A percentile compares a stretch with the other conserved stretches of the same genome.
Conservation (phyloP, 2,888 invertebrate genomes). For the Caenorhabditis auriculariae region DNA sequence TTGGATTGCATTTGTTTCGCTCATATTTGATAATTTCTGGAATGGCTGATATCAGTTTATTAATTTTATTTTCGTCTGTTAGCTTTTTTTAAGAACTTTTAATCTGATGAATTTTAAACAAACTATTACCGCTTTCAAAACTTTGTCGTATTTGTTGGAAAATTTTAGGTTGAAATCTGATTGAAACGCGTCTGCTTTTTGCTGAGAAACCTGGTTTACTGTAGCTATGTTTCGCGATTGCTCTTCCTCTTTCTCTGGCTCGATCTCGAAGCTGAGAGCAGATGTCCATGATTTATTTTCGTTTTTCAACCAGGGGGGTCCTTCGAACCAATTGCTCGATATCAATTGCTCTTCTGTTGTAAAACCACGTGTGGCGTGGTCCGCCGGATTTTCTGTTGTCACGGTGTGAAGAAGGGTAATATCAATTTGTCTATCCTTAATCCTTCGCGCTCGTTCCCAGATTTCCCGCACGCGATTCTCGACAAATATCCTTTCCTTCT, state of each 20-base stretch:
- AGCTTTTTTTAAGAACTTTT: neutral
- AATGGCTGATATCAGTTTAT: neutral
- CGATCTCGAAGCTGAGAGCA: too few species aligned
- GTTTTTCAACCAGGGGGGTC: conserved; percentile 2
- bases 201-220: too few species aligned
- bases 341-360: neutral
- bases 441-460: neutral
- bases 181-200: too few species aligned
- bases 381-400: conserved; percentile 12
- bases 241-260: neutral
- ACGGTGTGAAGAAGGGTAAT: neutral
- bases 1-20: neutral
- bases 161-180: too few species aligned
- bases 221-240: neutral
- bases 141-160: too few species aligned
- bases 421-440: neutral
- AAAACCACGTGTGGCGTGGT: conserved; percentile 5
- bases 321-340: conserved; percentile 2
- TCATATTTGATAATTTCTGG: too few species aligned
- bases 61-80: neutral
- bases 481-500: too few species aligned
- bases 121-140: too few species aligned
- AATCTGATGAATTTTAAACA: neutral
- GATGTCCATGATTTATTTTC: neutral
- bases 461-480: conserved; percentile 6